Evolutionary conservation across 2,888 invertebrate species (phyloP), one percentile per base, ranked within the genome.

Genomic region (Drosophila austrosaltans): DNA sequence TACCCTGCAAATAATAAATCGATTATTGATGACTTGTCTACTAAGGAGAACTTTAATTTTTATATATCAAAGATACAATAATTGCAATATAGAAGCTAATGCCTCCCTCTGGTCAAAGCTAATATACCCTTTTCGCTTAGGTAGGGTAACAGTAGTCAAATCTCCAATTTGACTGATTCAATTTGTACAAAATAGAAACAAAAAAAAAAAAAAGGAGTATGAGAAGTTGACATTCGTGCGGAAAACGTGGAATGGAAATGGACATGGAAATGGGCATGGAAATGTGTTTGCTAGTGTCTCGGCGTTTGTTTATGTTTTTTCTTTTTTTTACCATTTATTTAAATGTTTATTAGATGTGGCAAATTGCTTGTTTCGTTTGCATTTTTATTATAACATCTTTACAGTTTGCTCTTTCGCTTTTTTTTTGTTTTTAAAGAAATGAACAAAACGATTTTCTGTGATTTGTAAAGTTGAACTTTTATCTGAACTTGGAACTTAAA

Each of bases 161-260:
- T 48, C 48, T 69, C 58, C 20, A 4, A 58, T 53, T 59, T 66
- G 66, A 66, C 58, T 64, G 42, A 72, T 76, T 80, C 53, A 75
- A 79, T 78, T 76, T 66, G 25, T 40, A 48, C 10, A 48, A 8
- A 30, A 30, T 5, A 6, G 5, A 48, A 12, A 25, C 16, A 16
- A 48, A 25, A 48, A 8, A n/a, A 30, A 30, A 30, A 5, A 30
- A 48, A 12, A 25, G 8, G 25, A 25, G 48, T 48, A 25, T 48
- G 48, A 48, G 48, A 10, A 48, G 48, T 48, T 54, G 54, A 54
- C 28, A 54, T 54, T 32, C 54, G 54, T 30, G 54, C 32, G 54
- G 54, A 54, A 54, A 48, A 25, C 48, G 48, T 8, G 4, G 25
- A 48, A 48, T 48, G 48, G 7, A 48, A 48, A 48, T 48, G 48